These are phyloP conservation scores for Lethenteron camtschaticum DNA, from an alignment of 2,113 vertebrate genomes.

Conservation along the genomic window DNA sequence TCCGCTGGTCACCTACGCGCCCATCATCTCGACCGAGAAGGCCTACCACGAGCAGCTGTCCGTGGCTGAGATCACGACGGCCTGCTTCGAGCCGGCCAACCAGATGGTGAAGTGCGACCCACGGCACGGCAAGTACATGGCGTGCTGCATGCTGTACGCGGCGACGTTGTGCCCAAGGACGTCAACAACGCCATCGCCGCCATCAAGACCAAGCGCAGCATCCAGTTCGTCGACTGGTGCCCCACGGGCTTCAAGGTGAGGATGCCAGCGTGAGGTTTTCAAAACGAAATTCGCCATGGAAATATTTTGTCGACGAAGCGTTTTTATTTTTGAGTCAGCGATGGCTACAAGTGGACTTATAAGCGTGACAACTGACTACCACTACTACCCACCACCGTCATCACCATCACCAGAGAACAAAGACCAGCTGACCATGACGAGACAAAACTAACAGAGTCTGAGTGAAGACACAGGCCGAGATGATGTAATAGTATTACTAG, in stretches of 20 bases:
- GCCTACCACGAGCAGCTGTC: constrained; percentile 4
- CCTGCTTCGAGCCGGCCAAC: constrained; percentile 4
- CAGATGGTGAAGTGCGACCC: constrained; percentile 4
- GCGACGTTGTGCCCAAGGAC: constrained; percentile 3
- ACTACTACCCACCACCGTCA: no score
- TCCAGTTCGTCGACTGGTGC: constrained; percentile 5
- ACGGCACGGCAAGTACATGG: constrained; percentile 5
- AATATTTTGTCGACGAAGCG: no score
- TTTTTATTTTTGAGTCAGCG: no score
- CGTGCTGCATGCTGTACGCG: constrained; percentile 1
- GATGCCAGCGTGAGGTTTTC: not conserved
- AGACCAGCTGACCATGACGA: no score
- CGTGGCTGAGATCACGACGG: constrained; percentile 5
- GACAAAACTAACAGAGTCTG: no score
- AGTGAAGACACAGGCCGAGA: no score
- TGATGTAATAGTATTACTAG: no score
- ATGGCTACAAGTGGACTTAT: no score
- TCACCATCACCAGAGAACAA: no score
- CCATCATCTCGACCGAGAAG: constrained; percentile 1
- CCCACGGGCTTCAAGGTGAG: constrained; percentile 6
- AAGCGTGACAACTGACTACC: no score
- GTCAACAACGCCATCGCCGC: not conserved
- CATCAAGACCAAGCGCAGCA: constrained; percentile 1
- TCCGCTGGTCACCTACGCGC: constrained; percentile 2
- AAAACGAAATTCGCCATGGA: no score